Evolutionary conservation across 2,888 invertebrate genomes (phyloP), one percentile per base, ranked within the genome.

Genomic region (Dione vanillae): DNA sequence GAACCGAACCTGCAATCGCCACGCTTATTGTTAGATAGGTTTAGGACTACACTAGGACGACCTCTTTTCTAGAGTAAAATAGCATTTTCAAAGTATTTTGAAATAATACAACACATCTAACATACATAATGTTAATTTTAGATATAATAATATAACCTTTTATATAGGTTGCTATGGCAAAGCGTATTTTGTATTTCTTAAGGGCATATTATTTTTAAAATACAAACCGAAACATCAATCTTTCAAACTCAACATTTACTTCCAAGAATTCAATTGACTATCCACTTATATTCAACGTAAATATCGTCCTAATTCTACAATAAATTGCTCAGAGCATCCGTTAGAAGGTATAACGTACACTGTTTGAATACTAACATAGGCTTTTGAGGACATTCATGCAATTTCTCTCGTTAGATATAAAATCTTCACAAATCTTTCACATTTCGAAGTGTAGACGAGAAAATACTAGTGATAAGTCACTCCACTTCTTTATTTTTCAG

Each of bases 281-380:
- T 56, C 19, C 19, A 6, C 49, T 20, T 19, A 20, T 37, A 56
- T 37, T 56, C 35, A 11, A 61, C 10, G n/a, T 61, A 61, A 61
- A 70, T 70, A 62, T 65, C 54, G 62, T 70, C 61, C 62, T 45
- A 19, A 45, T 61, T 61, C 61, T 45, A 45, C 12, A 35, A 43
- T 45, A 61, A 61, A 35, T 45, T 35, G 45, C 61, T 61, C 61
- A 14, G 45, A 61, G 45, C 61, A 61, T 61, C 61, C 61, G 61
- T 61, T 45, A 67, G 70, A 69, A 73, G 70, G 73, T 70, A 70
- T 72, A 37, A 27, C 54, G 59, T 61, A 67, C 72, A 56, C 64
- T 69, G 72, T 72, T 74, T 70, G 73, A 74, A 69, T 73, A 74
- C 67, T 72, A 66, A 52, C 67, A 69, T 65, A 65, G 64, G 65